phyloP scores from a whole-genome alignment of 2,113 vertebrate genomes.

The Erinaceus europaeus region DNA sequence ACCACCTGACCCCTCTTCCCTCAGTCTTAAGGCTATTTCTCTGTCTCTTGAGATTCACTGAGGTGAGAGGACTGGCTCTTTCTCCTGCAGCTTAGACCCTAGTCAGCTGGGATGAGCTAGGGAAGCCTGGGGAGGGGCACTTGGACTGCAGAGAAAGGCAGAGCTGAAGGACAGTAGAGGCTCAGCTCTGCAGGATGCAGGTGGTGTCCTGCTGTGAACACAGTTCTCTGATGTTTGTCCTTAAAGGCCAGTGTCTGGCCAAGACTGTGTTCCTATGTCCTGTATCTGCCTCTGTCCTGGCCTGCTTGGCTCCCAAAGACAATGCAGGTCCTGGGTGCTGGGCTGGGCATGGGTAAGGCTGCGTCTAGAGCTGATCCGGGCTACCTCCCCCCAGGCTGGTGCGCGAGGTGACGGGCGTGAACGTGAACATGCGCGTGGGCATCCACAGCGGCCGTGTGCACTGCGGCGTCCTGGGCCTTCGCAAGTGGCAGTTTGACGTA shows the following conservation, averaged over 20 bases:
- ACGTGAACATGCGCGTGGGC: conserved; percentile 98
- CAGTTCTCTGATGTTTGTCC: background rate
- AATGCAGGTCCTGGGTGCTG: background rate
- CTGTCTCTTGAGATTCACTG: background rate
- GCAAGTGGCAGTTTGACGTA: conserved; percentile 98
- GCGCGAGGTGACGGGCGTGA: conserved; percentile 95
- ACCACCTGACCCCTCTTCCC: too few relatives aligned
- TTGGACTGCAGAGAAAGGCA: background rate
- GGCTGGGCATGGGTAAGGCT: background rate
- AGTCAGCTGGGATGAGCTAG: background rate
- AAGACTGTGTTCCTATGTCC: background rate
- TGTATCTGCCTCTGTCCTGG: background rate
- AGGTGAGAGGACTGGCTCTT: background rate
- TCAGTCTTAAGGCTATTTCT: too few relatives aligned
- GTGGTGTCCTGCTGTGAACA: background rate
- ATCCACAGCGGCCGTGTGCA: conserved; percentile 97
- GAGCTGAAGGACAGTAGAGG: too few relatives aligned
- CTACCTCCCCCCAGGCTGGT: conserved; percentile 86
- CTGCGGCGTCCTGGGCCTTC: conserved; percentile 94
- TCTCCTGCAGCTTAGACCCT: background rate
- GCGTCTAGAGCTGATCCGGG: conserved; percentile 1
- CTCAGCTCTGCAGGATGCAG: too few relatives aligned
- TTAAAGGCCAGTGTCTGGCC: background rate
- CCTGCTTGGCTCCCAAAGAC: background rate
- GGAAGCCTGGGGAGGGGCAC: background rate